Evolutionary conservation across 1,140 invertebrate species (phyloP), one percentile per base, ranked within the genome.

Genomic region (Gryllus bimaculatus): DNA sequence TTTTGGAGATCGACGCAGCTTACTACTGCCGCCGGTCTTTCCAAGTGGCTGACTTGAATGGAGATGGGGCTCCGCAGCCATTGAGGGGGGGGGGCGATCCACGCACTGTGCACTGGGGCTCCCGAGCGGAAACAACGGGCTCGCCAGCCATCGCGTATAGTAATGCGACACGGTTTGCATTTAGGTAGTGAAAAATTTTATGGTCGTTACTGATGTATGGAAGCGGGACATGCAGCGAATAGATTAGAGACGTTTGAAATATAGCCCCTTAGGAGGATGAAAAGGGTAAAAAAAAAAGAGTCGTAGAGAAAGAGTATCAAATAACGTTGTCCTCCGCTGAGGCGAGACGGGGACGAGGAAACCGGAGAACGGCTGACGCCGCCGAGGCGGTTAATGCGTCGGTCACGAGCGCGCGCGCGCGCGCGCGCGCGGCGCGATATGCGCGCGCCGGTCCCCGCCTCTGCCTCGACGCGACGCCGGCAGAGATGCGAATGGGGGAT

Each of bases 331-430:
- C 54, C 54, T 66, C 10, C 54, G 18, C 54, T 3, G 10, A 18
- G 54, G 54, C 54, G 54, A 18, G 54, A 66, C 10, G 54, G 54
- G 54, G 18, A 82, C 81, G 81, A 81, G 77, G 82, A 81, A 82
- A 81, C 82, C 82, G 81, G 82, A 81, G 82, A 81, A 20, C 47
- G 76, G 80, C 74, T 82, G 80, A 79, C 78, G 80, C 73, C 80
- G 81, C 75, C 81, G 81, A 80, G 81, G 80, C 79, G 78, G 76
- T 20, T 79, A 78, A 77, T 78, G 81, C 78, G 77, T 74, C 79
- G 82, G 77, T 66, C 54, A 66, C 54, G 54, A 66, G 18, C 54
- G 54, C 10, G 10, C 49, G 15, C 49, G 15, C 49, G 15, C 8
- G 15, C 49, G 49, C 15, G 49, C 54, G 54, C 18, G 10, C 54